phyloP scores from a whole-genome alignment of 2,888 invertebrate genomes.

The Chymomyza fuscimana region DNA sequence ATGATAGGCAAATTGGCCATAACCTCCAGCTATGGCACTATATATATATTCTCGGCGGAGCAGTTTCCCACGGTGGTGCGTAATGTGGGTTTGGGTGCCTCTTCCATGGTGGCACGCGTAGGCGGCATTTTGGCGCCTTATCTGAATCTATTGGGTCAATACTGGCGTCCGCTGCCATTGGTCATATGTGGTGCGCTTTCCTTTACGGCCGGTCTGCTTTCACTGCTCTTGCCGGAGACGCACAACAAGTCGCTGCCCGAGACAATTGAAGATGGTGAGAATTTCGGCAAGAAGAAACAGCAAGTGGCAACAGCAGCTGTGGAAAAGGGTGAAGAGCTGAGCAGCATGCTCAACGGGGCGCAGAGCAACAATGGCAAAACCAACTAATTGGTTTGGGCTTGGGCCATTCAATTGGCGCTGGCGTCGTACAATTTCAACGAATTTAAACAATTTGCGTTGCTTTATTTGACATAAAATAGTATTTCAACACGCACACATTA shows the following conservation, averaged over 20 bases:
- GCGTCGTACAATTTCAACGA: slow-evolving; percentile 30
- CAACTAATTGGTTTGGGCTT: slow-evolving; percentile 17
- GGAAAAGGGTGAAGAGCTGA: slow-evolving; percentile 57
- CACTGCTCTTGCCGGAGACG: slow-evolving; percentile 89
- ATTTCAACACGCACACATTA: slow-evolving; percentile 28
- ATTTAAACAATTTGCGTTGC: slow-evolving; percentile 59
- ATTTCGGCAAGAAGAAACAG: slow-evolving; percentile 80
- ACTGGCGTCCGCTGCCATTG: slow-evolving; percentile 86
- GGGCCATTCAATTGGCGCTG: slow-evolving; percentile 19
- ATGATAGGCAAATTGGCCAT: slow-evolving; percentile 88
- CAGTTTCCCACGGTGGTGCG: slow-evolving; percentile 89
- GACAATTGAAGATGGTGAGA: slow-evolving; percentile 90
- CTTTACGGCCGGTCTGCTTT: slow-evolving; percentile 86
- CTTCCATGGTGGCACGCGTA: slow-evolving; percentile 92
- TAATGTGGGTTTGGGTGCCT: slow-evolving; percentile 92
- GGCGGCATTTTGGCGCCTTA: slow-evolving; percentile 88
- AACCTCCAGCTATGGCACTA: slow-evolving; percentile 86
- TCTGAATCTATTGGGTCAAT: slow-evolving; percentile 85
- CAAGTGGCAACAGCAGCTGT: slow-evolving; percentile 26
- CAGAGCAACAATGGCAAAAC: background rate
- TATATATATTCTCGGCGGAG: slow-evolving; percentile 87
- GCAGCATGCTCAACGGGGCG: slow-evolving; percentile 56
- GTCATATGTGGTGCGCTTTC: slow-evolving; percentile 87
- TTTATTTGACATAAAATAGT: slow-evolving; percentile 36
- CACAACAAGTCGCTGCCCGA: slow-evolving; percentile 88